Conservation (phyloP, 2,888 invertebrate genomes). For the Andrena bucephala region DNA sequence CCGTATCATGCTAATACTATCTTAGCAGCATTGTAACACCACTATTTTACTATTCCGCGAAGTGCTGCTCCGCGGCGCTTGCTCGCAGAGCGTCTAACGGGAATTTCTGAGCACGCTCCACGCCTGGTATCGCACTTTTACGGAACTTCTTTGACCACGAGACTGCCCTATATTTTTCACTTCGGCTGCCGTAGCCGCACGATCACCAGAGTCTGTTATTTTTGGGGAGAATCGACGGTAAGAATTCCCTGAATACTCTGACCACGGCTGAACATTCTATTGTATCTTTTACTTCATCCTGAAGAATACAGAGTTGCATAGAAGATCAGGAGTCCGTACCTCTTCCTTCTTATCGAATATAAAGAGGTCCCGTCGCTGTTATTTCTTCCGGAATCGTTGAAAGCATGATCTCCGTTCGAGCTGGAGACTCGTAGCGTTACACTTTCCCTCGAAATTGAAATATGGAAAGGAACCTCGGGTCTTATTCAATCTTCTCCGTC, state of each 20-base stretch:
- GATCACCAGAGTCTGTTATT: neutral
- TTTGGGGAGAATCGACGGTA: neutral
- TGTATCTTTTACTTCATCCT: no score
- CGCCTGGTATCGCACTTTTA: neutral
- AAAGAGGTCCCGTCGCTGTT: neutral
- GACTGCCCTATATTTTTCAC: neutral
- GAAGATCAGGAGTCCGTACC: no score
- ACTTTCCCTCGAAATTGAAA: constrained; percentile 23
- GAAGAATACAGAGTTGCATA: no score
- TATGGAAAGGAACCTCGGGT: neutral
- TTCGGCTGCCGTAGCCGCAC: neutral
- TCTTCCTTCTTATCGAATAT: no score
- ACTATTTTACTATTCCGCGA: constrained; percentile 45
- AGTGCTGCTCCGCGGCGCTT: neutral
- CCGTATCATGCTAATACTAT: constrained; percentile 41
- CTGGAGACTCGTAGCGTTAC: neutral
- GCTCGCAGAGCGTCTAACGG: constrained; percentile 7
- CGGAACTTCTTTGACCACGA: constrained; percentile 4
- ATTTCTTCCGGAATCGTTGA: neutral
- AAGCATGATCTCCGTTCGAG: neutral
- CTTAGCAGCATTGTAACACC: constrained; percentile 21
- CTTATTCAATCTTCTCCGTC: constrained; percentile 25
- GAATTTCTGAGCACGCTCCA: constrained; percentile 33
- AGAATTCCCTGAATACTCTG: neutral
- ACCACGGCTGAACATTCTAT: neutral